Base-by-base conservation (phyloP, 2,113 vertebrate genomes). In the Ibidorhyncha struthersii region DNA sequence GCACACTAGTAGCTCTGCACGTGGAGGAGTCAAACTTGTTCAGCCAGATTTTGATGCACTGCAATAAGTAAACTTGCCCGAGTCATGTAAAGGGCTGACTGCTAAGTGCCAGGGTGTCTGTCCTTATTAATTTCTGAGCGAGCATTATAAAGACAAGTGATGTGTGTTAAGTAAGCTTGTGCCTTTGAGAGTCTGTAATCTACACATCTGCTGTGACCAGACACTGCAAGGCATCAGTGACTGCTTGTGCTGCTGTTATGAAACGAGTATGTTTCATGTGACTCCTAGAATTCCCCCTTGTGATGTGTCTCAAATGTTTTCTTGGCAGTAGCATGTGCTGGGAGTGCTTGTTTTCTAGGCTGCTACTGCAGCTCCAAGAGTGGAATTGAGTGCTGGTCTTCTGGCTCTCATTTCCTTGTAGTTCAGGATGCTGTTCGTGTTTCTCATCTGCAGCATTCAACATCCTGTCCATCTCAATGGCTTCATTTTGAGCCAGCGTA, bases 401-500 rank as follows among this genome's bases (percentile, higher is more conserved):
- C 49, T 85, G 72, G 66, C 73, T 76, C 55, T 63, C 1, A 0
- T 69, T 65, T 62, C 45, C n/a, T 38, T 76, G 62, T 56, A 50
- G 66, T 43, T 88, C 86, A 67, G 89, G 81, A 73, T 73, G 50
- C 65, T 82, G 50, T 87, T 95, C 6, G 0, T 73, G 86, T 93
- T 97, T 70, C 94, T 91, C 86, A 56, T 95, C 53, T 95, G 58
- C 67, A 65, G 62, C 5, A 1, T 90, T 81, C 0, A 0, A 34
- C 69, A 81, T 95, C 92, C 90, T 89, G 90, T 50, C 66, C 53
- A 80, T 93, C 58, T 91, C 36, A 41, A 61, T 77, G 79, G 74
- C 63, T 97, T 97, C 92, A 79, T 88, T 85, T 87, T 61, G 61
- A 93, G 58, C 40, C 36, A 30, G 14, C 1, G 0, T 12, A 30